phyloP scores from a whole-genome alignment of 2,888 invertebrate genomes.

The Apodemia duryi region DNA sequence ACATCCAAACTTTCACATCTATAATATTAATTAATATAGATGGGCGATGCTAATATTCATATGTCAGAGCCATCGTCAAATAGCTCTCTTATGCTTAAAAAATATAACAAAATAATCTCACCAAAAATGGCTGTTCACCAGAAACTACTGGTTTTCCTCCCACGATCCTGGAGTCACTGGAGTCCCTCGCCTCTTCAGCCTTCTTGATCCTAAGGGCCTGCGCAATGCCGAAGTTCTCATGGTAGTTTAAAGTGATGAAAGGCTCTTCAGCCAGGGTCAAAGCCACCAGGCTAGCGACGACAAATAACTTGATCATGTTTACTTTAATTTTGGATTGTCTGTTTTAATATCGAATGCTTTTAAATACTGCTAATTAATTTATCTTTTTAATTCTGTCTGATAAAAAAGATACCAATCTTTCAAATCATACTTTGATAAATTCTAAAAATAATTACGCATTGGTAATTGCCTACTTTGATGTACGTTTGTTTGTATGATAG shows the following conservation, averaged over 20 bases:
- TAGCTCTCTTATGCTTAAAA: too few species aligned
- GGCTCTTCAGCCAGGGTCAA: not conserved
- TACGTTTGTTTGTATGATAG: too few species aligned
- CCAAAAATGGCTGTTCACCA: slow-evolving; percentile 38
- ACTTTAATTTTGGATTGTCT: not conserved
- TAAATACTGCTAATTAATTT: not conserved
- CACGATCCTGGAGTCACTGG: slow-evolving; percentile 20
- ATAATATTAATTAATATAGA: too few species aligned
- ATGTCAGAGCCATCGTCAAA: too few species aligned
- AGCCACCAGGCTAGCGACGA: not conserved
- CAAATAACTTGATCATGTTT: not conserved
- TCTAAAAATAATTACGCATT: not conserved
- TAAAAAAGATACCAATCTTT: not conserved
- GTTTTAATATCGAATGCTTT: not conserved
- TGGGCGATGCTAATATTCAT: too few species aligned
- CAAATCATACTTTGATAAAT: not conserved
- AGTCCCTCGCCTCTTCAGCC: slow-evolving; percentile 19
- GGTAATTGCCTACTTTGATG: too few species aligned
- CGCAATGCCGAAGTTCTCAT: slow-evolving; percentile 12
- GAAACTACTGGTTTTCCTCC: slow-evolving; percentile 30
- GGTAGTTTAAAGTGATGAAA: slow-evolving; percentile 1
- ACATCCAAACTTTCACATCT: too few species aligned
- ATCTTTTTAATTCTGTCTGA: not conserved
- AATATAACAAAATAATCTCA: not conserved
- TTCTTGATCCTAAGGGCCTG: slow-evolving; percentile 29